Evolutionary conservation across 2,888 invertebrate genomes (phyloP), one percentile per base, ranked within the genome.

Genomic region (Drosophila diplacantha): DNA sequence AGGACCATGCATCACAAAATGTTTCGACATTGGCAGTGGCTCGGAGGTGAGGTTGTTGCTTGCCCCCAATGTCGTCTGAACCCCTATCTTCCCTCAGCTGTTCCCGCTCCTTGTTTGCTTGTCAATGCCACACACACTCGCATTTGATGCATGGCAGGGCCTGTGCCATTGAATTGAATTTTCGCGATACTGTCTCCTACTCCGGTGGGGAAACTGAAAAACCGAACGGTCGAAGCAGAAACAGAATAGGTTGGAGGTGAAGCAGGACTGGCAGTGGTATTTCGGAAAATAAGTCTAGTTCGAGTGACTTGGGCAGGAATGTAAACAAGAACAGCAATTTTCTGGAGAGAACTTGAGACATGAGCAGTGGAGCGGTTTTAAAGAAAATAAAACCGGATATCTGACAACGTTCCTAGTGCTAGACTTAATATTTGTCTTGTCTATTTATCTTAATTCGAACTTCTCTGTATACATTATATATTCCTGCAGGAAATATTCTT

Each of bases 1-100:
- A 49, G 74, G 49, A 24, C 22, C 35, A 55, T 64, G 52, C 47
- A 53, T 67, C 55, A 75, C 62, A 41, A 34, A 43, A 41, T 61
- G 54, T 26, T 47, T 51, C 35, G 55, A 37, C 58, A 26, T 12
- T 12, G 24, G 11, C 18, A 29, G 20, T n/a, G 11, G 39, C 11
- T 22, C 51, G 12, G 20, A 20, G 31, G 31, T 31, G 47, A 32
- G 31, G 11, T 37, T 14, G n/a, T 16, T n/a, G 18, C 18, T 16
- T 44, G 29, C 14, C 14, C 43, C 43, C 26, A 16, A 16, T 43
- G 26, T 11, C 43, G 26, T 9, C 44, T 31, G 29, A n/a, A 32
- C 32, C 34, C 29, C 39, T 14, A n/a, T 16, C 38, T n/a, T 7
- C 18, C 35, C 11, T 5, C 18, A 44, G 18, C 12, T 12, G 0